Conservation (phyloP, 2,797 vertebrate genomes). For the Saxicola maurus region DNA sequence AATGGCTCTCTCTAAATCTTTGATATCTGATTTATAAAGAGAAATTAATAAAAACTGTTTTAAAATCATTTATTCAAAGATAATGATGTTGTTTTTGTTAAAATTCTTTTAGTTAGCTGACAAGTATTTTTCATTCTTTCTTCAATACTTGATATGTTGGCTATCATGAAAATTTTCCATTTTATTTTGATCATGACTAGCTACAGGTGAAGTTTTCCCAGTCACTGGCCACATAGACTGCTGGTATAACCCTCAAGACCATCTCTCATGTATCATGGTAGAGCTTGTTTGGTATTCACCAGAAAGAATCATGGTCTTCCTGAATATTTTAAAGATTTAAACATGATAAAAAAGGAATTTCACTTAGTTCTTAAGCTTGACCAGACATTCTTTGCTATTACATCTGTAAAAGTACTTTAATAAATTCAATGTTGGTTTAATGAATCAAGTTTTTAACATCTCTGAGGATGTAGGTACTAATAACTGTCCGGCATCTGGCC, state of each 20-base stretch:
- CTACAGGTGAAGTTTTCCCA: neutral
- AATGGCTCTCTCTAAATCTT: neutral
- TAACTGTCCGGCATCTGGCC: neutral
- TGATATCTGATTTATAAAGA: neutral
- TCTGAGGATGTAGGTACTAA: neutral
- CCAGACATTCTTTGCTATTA: neutral
- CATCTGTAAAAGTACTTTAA: neutral
- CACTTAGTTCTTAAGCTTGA: neutral
- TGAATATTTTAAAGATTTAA: neutral
- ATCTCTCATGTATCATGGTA: fast-evolving
- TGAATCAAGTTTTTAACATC: neutral
- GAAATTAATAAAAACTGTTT: neutral
- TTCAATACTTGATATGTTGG: neutral
- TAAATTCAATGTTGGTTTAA: neutral
- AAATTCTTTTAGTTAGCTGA: neutral
- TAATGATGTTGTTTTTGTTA: neutral
- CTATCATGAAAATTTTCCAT: neutral
- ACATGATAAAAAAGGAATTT: neutral
- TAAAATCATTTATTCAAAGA: neutral
- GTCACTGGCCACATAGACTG: fast-evolving
- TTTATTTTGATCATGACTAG: neutral
- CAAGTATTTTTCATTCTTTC: neutral
- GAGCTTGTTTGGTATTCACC: neutral
- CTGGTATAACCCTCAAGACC: neutral
- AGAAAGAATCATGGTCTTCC: neutral